Conservation (phyloP, 2,113 vertebrate genomes). For the Aplodontia rufa region DNA sequence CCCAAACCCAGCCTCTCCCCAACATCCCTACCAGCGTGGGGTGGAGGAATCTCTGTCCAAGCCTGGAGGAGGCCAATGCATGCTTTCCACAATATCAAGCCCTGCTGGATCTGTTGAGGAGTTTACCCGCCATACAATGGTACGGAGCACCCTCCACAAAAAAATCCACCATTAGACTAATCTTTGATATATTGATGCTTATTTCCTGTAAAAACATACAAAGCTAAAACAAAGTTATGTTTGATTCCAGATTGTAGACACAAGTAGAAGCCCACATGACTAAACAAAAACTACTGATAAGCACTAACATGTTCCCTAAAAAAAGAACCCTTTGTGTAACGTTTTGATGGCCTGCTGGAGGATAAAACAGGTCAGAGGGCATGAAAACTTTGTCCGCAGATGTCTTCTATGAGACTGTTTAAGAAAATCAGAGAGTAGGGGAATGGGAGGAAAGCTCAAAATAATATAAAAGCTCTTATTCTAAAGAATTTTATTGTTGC, state of each 20-base stretch:
- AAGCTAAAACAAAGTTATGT: background rate
- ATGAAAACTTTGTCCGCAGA: background rate
- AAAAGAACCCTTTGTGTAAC: background rate
- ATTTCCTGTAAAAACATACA: conserved; percentile 13
- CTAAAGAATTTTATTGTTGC: background rate
- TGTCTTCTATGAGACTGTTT: background rate
- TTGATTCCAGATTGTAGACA: background rate
- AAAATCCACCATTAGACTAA: background rate
- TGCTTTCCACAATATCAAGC: too few relatives aligned
- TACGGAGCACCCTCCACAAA: background rate
- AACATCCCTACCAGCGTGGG: too few relatives aligned
- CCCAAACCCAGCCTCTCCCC: background rate
- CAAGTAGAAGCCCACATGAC: background rate
- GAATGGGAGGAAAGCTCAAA: background rate
- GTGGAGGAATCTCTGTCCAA: background rate
- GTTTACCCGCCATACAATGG: background rate
- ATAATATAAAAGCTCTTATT: background rate
- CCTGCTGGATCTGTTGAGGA: fast-evolving
- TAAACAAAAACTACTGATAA: background rate
- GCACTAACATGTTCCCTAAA: background rate
- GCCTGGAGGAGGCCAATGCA: too few relatives aligned
- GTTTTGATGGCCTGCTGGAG: background rate
- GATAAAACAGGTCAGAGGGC: background rate
- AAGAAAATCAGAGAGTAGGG: background rate
- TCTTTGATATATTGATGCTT: background rate